Conservation (phyloP, 92 coral and sea anemone genomes). For the Micromussa lordhowensis region DNA sequence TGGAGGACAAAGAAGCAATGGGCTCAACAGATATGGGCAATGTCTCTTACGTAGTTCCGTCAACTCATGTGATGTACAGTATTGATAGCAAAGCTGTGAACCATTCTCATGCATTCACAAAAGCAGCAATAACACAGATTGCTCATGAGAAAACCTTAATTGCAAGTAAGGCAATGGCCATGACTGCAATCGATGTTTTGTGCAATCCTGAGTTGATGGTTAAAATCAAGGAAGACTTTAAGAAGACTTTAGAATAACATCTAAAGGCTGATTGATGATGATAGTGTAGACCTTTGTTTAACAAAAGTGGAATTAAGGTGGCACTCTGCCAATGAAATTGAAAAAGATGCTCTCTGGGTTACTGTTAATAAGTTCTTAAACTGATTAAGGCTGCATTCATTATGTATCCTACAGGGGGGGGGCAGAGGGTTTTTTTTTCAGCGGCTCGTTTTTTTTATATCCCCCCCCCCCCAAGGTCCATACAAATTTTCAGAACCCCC, state of each 20-base stretch:
- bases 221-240: conserved; percentile 60
- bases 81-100: conserved; percentile 69
- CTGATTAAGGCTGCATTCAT: no score
- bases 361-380: no score
- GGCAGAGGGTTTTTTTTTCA: no score
- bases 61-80: conserved; percentile 69
- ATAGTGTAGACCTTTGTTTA: background rate
- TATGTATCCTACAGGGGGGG: no score
- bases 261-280: background rate
- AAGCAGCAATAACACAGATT: conserved; percentile 63
- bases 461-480: no score
- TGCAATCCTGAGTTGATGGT: conserved; percentile 60
- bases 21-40: conserved; percentile 92
- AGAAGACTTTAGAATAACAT: conserved; percentile 33
- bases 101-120: conserved; percentile 74
- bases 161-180: conserved; percentile 85
- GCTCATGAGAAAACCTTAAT: conserved; percentile 76
- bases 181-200: conserved; percentile 80
- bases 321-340: no score
- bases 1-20: background rate
- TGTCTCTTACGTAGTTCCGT: conserved; percentile 71
- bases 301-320: no score
- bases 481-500: no score
- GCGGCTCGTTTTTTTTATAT: no score
- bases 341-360: background rate